Evolutionary conservation across 2,797 vertebrate species (phyloP).

Genomic region (Enteromius afrohamiltoni): DNA sequence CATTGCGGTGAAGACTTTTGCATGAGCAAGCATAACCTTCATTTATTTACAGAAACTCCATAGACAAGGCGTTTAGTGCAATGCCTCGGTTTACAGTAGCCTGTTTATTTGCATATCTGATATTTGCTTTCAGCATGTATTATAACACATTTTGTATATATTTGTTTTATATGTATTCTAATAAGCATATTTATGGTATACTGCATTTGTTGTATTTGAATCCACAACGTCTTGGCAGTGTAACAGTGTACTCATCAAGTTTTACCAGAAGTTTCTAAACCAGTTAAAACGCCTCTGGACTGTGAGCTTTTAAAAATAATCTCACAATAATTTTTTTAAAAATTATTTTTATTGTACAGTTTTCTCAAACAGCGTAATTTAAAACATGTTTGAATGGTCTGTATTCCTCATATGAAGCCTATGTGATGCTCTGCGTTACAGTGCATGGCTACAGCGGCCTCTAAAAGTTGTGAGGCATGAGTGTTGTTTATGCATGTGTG

Average conservation of each 20-base stretch:
- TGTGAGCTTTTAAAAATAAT: neutral
- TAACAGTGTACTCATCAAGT: neutral
- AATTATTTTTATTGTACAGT: neutral
- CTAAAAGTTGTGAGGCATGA: neutral
- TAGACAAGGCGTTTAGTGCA: neutral
- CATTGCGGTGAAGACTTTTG: neutral
- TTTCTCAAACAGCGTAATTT: constrained; percentile 4
- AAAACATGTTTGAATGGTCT: neutral
- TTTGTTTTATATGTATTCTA: neutral
- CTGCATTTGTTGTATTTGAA: neutral
- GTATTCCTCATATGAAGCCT: neutral
- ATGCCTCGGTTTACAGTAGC: neutral
- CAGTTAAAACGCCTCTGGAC: neutral
- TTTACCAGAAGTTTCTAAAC: neutral
- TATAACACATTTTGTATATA: neutral
- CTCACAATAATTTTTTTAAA: neutral
- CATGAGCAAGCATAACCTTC: neutral
- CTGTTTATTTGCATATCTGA: neutral
- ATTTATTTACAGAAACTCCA: neutral
- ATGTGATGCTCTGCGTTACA: neutral
- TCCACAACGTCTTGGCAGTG: neutral
- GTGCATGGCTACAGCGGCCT: neutral
- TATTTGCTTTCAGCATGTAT: neutral
- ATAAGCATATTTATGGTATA: neutral
- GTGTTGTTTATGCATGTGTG: neutral